These are phyloP conservation scores for Sparus aurata DNA, from an alignment of 2,797 vertebrate species.

Conservation along the genomic window DNA sequence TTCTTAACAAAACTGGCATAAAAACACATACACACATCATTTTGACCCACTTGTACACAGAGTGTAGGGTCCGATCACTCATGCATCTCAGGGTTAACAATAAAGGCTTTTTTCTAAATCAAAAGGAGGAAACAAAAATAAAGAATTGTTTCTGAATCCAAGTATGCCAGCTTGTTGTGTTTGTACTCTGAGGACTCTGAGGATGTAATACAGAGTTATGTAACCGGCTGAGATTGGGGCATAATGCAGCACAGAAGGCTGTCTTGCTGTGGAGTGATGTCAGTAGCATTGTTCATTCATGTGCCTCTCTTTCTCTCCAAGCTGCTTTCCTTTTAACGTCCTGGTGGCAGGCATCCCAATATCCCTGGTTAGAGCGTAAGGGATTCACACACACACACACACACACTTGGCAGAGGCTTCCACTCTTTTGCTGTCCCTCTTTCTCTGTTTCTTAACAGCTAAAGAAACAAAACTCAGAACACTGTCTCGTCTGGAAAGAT, in stretches of 20 bases:
- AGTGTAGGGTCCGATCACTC: no score
- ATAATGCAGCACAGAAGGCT: constrained; percentile 65
- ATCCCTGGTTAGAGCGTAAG: constrained; percentile 48
- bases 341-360: constrained; percentile 62
- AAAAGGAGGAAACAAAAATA: background rate
- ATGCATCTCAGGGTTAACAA: background rate
- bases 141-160: constrained; percentile 41
- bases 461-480: constrained; percentile 66
- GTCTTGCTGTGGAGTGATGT: constrained; percentile 56
- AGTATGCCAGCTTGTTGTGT: constrained; percentile 42
- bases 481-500: constrained; percentile 60
- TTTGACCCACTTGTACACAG: no score
- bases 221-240: constrained; percentile 58
- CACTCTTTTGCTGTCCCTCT: constrained; percentile 36
- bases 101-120: constrained; percentile 36
- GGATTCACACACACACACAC: constrained; percentile 38
- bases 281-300: constrained; percentile 72
- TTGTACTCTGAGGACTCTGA: constrained; percentile 45
- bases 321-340: constrained; percentile 55
- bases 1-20: no score
- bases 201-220: constrained; percentile 57
- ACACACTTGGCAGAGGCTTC: constrained; percentile 57
- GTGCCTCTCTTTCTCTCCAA: constrained; percentile 40
- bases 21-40: no score
- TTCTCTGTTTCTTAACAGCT: constrained; percentile 58